Conservation (phyloP, 2,888 invertebrate genomes). For the Vannuccia rotundouncinata region DNA sequence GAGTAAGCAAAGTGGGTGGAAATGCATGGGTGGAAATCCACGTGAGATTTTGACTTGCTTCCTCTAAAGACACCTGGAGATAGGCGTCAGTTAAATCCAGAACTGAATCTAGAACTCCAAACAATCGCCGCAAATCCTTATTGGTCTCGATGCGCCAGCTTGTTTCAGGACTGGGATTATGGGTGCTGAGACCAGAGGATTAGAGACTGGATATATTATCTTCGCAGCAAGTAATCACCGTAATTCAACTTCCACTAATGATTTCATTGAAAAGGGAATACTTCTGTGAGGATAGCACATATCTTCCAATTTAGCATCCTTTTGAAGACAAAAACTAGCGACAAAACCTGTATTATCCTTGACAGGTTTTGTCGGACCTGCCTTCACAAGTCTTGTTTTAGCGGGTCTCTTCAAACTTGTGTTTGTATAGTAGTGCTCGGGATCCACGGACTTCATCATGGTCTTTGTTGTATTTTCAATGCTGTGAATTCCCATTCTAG, state of each 20-base stretch:
- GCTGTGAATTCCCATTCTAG: not conserved
- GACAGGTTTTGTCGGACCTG: no score
- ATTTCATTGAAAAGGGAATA: slow-evolving; percentile 26
- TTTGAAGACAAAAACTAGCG: slow-evolving; percentile 15
- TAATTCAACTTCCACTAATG: slow-evolving; percentile 7
- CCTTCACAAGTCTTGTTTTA: not conserved
- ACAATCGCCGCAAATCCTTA: slow-evolving; percentile 28
- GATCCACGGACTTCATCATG: not conserved
- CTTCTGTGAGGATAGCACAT: slow-evolving; percentile 27
- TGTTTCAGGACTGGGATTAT: slow-evolving; percentile 15
- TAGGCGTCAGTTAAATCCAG: slow-evolving; percentile 34
- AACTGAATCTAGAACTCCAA: slow-evolving; percentile 32
- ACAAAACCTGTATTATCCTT: not conserved
- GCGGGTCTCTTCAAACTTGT: not conserved
- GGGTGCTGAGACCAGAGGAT: slow-evolving; percentile 13
- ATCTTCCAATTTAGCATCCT: slow-evolving; percentile 8
- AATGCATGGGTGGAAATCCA: slow-evolving; percentile 30
- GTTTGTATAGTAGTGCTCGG: not conserved
- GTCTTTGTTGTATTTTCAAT: slow-evolving; percentile 6
- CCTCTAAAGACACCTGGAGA: slow-evolving; percentile 24
- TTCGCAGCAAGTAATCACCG: not conserved
- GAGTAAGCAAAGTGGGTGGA: slow-evolving; percentile 20
- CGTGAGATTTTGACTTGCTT: slow-evolving; percentile 31
- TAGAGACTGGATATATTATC: slow-evolving; percentile 19
- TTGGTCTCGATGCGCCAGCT: slow-evolving; percentile 4